Base-by-base conservation (phyloP, 2,113 vertebrate species). In the Perca flavescens region DNA sequence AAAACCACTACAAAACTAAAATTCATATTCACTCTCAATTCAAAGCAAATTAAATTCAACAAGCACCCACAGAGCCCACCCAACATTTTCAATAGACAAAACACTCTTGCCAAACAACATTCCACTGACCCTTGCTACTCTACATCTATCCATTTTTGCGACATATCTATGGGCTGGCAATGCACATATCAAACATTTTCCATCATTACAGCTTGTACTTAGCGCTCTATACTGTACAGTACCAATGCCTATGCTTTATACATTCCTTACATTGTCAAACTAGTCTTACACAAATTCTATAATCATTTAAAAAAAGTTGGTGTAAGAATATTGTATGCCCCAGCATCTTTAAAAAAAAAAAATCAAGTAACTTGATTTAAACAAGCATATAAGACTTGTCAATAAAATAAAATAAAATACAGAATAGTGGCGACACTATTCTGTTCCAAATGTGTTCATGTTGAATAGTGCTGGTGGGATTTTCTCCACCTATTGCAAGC, bases 391-490 rank as follows among this genome's bases (percentile, higher is more conserved):
- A 92, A 91, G 89, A 87, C 90, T 88, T 77, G 86, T 77, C 89
- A 91, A 94, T 92, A 91, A 91, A 77, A 85, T 89, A 83, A 86
- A 92, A 86, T 93, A 93, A 93, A 94, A 93, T 93, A 93, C 86
- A 90, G 63, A 89, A 84, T 87, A 86, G 86, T 86, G 77, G 80
- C 47, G 47, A 80, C 71, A 70, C 67, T 82, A 62, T 63, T 79
- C 69, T 78, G 66, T 74, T 87, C 82, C 89, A 75, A 88, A 90
- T 86, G 83, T 82, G 85, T 73, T 62, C 65, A 80, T 88, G 81
- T 67, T 80, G 79, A 91, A 87, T 84, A 80, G 88, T 86, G 88
- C 90, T 86, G 82, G 81, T 76, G 85, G 82, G 53, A 83, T 21
- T 74, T 62, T 72, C 9, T 62, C 76, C 87, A 85, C 74, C 75